Conservation (phyloP, 2,797 vertebrate species). For the Microctenopoma stevenorrisi region DNA sequence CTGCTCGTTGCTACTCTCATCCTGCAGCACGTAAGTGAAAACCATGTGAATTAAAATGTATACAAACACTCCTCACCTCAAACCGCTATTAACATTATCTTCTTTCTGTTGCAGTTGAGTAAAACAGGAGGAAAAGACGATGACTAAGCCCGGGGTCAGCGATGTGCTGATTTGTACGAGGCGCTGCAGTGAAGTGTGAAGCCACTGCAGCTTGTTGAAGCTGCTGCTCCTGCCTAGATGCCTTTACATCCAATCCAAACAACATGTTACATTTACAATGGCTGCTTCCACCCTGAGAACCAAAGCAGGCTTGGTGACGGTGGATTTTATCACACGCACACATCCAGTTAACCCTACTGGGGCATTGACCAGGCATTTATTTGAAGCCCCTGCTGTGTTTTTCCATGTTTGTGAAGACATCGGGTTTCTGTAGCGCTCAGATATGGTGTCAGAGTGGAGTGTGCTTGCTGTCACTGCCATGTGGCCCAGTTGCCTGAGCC, state of each 20-base stretch:
- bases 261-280: constrained; percentile 8
- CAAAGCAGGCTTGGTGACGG: constrained; percentile 13
- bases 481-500: constrained; percentile 24
- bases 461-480: constrained; percentile 50
- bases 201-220: constrained; percentile 21
- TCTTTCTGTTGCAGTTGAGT: constrained; percentile 86
- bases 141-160: constrained; percentile 74
- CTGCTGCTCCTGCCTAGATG: constrained; percentile 36
- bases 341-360: neutral
- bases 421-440: neutral
- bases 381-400: constrained; percentile 9
- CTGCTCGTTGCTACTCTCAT: neutral
- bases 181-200: constrained; percentile 45
- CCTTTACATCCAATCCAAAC: constrained; percentile 38
- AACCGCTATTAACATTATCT: no score
- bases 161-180: constrained; percentile 26
- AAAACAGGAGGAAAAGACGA: constrained; percentile 96
- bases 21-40: constrained; percentile 80
- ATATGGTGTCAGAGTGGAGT: constrained; percentile 16
- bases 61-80: neutral
- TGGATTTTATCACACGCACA: constrained; percentile 9
- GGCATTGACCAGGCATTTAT: constrained; percentile 3
- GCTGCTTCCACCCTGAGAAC: constrained; percentile 25
- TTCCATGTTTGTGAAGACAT: constrained; percentile 6
- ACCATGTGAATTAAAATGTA: accelerated